phyloP scores from a whole-genome alignment of 2,113 vertebrate genomes.

The Pseudorectes ferrugineus region DNA sequence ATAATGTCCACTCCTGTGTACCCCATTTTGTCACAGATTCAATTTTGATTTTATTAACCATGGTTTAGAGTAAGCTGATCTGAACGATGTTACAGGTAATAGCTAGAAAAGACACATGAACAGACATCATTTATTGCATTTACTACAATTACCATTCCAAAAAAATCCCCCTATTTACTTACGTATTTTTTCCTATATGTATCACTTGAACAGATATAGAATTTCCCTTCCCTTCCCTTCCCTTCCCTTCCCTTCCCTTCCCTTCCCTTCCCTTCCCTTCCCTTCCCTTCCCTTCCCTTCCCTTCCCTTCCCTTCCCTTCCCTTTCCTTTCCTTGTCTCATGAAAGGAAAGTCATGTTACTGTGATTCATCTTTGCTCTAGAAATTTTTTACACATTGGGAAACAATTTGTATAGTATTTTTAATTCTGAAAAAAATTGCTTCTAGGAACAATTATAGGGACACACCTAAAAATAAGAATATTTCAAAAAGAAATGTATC shows the following conservation, averaged over 20 bases:
- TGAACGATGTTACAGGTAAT: background rate
- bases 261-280: background rate
- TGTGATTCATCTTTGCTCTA: background rate
- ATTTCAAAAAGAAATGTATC: background rate
- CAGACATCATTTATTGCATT: background rate
- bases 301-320: background rate
- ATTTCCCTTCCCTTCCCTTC: too few species aligned
- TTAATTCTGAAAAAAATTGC: background rate
- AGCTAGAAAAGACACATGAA: background rate
- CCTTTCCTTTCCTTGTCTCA: background rate
- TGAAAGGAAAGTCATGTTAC: background rate
- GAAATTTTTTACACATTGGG: background rate
- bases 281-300: background rate
- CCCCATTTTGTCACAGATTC: background rate
- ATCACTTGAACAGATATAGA: background rate
- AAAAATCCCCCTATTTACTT: accelerated
- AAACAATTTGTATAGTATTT: background rate
- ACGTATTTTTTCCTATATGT: background rate
- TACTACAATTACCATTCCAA: background rate
- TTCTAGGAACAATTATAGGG: background rate
- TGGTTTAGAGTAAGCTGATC: background rate
- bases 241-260: too few species aligned
- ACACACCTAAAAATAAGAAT: background rate
- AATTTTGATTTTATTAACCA: background rate
- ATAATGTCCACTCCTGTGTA: background rate